Conservation (phyloP, 2,888 invertebrate genomes). For the Stenotaenia linearis region DNA sequence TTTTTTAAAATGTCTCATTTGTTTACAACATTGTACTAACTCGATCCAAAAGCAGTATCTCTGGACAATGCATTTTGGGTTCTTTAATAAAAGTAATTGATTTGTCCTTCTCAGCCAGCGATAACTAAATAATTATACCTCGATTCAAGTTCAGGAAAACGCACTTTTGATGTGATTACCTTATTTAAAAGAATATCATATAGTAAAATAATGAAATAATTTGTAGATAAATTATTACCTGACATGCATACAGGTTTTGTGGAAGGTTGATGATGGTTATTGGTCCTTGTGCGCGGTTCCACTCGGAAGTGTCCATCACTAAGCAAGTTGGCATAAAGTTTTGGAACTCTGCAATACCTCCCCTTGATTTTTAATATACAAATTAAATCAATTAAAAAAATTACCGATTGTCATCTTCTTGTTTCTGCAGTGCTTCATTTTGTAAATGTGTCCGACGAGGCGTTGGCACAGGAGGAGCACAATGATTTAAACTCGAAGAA, state of each 20-base stretch:
- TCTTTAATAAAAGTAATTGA: neutral
- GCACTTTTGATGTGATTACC: neutral
- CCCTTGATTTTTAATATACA: neutral
- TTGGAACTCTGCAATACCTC: neutral
- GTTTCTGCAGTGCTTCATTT: neutral
- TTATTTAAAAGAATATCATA: neutral
- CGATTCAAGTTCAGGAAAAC: neutral
- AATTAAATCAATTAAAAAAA: neutral
- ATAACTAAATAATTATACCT: neutral
- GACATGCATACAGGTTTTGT: neutral
- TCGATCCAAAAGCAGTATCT: neutral
- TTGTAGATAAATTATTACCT: neutral
- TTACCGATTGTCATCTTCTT: neutral
- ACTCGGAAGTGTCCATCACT: neutral
- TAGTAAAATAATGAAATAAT: too few relatives aligned
- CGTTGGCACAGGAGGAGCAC: neutral
- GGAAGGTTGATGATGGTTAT: neutral
- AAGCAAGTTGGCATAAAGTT: neutral
- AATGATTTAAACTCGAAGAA: neutral
- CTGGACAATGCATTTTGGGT: neutral
- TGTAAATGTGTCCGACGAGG: neutral
- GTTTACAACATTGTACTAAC: neutral
- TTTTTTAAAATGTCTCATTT: neutral
- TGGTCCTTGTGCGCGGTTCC: neutral
- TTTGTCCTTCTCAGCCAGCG: neutral